Percentiles rank a stretch among this genome's conserved stretches.
phyloP scores from a whole-genome alignment of 2,113 vertebrate species.

The Megaceryle maxima region DNA sequence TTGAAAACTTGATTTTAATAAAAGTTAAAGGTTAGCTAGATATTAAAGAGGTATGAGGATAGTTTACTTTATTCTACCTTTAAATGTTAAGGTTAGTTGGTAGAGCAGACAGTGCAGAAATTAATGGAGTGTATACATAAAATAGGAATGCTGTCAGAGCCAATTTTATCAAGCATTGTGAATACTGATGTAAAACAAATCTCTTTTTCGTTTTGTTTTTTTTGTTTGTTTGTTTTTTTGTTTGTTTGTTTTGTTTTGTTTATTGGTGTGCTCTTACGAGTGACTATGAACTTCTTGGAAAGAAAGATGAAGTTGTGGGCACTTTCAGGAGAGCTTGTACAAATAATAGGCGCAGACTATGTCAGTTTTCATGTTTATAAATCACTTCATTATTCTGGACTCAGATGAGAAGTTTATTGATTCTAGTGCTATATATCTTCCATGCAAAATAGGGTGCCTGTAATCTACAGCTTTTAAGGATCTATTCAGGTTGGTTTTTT shows the following conservation, averaged over 20 bases:
- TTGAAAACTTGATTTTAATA: no score
- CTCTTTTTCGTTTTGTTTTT: not conserved
- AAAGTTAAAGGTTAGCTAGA: no score
- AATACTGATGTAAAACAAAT: not conserved
- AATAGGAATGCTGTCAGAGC: not conserved
- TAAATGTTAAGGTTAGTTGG: constrained; percentile 2
- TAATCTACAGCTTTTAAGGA: not conserved
- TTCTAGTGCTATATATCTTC: not conserved
- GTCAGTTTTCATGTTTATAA: not conserved
- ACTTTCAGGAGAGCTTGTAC: not conserved
- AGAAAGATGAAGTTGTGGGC: not conserved
- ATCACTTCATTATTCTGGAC: not conserved
- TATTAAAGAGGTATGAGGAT: not conserved
- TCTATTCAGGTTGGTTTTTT: not conserved
- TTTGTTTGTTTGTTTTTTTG: not conserved
- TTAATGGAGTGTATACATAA: not conserved
- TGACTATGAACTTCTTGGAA: constrained; percentile 12
- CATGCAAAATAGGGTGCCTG: not conserved
- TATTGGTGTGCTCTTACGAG: not conserved
- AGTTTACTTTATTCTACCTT: constrained; percentile 21
- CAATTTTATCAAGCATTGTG: not conserved
- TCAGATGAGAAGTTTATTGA: not conserved
- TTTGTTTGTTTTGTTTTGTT: not conserved
- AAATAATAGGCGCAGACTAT: not conserved
- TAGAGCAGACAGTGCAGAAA: not conserved